Base-by-base conservation (phyloP, 1,140 invertebrate species). In the Teleopsis dalmanni region DNA sequence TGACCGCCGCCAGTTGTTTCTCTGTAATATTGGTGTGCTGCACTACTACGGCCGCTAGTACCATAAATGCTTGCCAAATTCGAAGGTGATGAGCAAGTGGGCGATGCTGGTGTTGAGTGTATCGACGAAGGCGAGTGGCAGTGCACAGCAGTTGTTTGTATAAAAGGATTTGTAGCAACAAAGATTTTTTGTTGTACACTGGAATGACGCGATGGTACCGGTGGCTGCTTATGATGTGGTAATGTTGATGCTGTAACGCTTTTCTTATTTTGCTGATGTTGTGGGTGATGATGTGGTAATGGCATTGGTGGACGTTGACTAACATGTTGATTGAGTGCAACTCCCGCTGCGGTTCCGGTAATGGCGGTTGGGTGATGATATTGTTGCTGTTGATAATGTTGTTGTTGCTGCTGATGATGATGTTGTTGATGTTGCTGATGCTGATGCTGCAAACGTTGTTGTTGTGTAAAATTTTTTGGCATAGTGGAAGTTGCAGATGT, bases 111-210 rank as follows among this genome's bases (percentile, higher is more conserved):
- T 31, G 52, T 49, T 14, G 57, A 48, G 41, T 54, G 54, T 33
- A 53, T 47, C 40, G 56, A 55, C n/a, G 62, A 57, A 18, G 62
- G 60, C 41, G 64, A 62, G 46, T 65, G 62, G 46, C 61, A 69
- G 34, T 69, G 63, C 46, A 69, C 60, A 19, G 63, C 52, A 23
- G 65, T 70, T n/a, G 67, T 68, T 42, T 70, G 64, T 47, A 70
- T 67, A 46, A 71, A 71, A 45, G 68, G 68, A 61, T 71, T 71
- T 48, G 68, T 70, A n/a, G 67, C 62, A 34, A 70, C 67, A 47
- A 68, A 66, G 53, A 70, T 71, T 57, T 71, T 71, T 56, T 71
- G 67, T 41, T 70, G 67, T 40, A 68, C 60, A 56, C 62, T 70
- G 18, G 63, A 61, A 53, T 67, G 66, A 10, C 65, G 65, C 33